Conservation (phyloP, 2,888 invertebrate genomes). For the Dioctria linearis region DNA sequence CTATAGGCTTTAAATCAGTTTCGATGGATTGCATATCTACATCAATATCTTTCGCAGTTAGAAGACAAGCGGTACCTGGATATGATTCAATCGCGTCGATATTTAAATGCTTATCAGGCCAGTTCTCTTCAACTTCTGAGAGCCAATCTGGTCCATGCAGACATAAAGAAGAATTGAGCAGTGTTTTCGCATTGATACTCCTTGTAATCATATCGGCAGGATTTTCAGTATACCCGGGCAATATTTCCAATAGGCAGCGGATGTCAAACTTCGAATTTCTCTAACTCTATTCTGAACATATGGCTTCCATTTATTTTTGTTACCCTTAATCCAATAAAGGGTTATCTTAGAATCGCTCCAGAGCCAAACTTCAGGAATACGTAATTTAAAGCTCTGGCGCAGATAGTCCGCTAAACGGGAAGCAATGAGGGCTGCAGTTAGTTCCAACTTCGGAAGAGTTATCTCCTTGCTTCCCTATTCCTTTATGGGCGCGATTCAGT, state of each 20-base stretch:
- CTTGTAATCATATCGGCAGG: no score
- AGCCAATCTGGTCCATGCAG: no score
- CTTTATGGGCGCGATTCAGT: background rate
- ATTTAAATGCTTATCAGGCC: no score
- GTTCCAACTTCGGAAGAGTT: background rate
- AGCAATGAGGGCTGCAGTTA: background rate
- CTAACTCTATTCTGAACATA: background rate
- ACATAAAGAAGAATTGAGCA: no score
- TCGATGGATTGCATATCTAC: background rate
- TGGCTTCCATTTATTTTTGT: background rate
- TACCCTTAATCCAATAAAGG: background rate
- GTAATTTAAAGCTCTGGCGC: background rate
- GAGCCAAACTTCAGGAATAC: background rate
- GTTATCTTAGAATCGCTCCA: no score
- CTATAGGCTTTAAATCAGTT: background rate
- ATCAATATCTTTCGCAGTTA: background rate
- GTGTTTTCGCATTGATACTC: no score
- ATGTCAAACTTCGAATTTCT: background rate
- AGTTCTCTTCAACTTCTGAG: no score
- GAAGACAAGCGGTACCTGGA: no score
- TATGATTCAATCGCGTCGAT: background rate
- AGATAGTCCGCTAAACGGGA: background rate
- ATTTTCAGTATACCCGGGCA: background rate
- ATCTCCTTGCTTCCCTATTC: background rate
- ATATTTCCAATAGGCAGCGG: background rate